These are phyloP conservation scores for Hemaris fuciformis DNA, from an alignment of 2,888 invertebrate genomes.

Conservation along the genomic window DNA sequence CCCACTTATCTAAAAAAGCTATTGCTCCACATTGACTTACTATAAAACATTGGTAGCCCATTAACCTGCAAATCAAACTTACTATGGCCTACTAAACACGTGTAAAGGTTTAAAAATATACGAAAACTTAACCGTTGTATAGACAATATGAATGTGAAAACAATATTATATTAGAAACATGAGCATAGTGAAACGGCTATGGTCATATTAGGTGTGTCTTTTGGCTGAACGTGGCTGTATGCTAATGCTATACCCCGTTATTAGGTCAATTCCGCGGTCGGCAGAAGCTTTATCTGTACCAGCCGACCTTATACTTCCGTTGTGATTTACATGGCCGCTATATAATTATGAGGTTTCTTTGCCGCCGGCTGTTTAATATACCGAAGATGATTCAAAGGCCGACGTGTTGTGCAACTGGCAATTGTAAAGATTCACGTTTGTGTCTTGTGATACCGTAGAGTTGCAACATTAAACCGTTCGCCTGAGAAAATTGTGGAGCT, in stretches of 20 bases:
- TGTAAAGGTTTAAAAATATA: too few relatives aligned
- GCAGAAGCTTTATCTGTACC: neutral
- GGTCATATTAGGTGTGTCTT: neutral
- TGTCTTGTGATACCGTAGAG: neutral
- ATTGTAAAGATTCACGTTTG: neutral
- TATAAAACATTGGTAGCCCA: too few relatives aligned
- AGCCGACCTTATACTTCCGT: slow-evolving; percentile 5
- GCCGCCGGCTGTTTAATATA: neutral
- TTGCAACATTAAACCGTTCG: neutral
- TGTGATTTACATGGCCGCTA: neutral
- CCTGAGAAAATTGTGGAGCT: neutral
- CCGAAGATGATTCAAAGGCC: neutral
- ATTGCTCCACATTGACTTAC: too few relatives aligned
- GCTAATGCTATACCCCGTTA: neutral
- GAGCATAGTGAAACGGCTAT: neutral
- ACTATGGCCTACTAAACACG: too few relatives aligned
- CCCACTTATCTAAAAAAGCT: too few relatives aligned
- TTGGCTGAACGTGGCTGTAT: neutral
- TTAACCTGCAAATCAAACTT: too few relatives aligned
- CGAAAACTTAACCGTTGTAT: too few relatives aligned
- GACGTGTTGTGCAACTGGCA: slow-evolving; percentile 1
- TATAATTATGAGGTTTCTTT: slow-evolving; percentile 3
- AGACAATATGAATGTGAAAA: neutral
- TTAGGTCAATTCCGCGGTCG: slow-evolving; percentile 2
- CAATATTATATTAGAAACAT: neutral